Percentiles rank a stretch among this genome's conserved stretches.
Evolutionary conservation across 2,888 invertebrate genomes (phyloP).

Genomic region (Bellardia bayeri): DNA sequence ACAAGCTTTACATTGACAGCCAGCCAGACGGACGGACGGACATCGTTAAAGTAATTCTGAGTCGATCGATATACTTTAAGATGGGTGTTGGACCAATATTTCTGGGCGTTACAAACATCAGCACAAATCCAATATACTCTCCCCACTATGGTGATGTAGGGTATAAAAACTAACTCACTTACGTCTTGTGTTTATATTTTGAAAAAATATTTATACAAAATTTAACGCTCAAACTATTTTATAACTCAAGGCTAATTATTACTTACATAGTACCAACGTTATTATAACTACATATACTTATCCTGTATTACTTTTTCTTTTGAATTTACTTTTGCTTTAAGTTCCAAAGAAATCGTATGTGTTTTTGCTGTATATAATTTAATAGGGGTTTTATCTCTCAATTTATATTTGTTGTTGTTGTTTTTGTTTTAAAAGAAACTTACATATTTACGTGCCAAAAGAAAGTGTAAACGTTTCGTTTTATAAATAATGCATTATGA

Average conservation of each 20-base stretch:
- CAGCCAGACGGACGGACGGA: too few relatives aligned
- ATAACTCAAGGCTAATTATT: constrained; percentile 42
- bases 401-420: constrained; percentile 16
- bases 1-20: too few relatives aligned
- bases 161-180: background rate
- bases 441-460: constrained; percentile 49
- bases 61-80: too few relatives aligned
- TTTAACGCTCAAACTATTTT: constrained; percentile 30
- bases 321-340: constrained; percentile 30
- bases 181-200: constrained; percentile 20
- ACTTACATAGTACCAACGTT: background rate
- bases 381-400: constrained; percentile 41
- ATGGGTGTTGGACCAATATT: too few relatives aligned
- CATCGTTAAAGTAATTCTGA: too few relatives aligned
- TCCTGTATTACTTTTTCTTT: constrained; percentile 24
- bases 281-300: constrained; percentile 20
- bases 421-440: background rate
- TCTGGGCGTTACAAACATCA: too few relatives aligned
- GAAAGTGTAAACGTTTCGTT: constrained; percentile 26
- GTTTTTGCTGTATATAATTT: constrained; percentile 29
- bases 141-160: too few relatives aligned
- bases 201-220: constrained; percentile 4
- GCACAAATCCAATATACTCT: too few relatives aligned
- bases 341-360: background rate
- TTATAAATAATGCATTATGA: constrained; percentile 48